phyloP scores from a whole-genome alignment of 2,888 invertebrate genomes.

The Hypercompe scribonia region DNA sequence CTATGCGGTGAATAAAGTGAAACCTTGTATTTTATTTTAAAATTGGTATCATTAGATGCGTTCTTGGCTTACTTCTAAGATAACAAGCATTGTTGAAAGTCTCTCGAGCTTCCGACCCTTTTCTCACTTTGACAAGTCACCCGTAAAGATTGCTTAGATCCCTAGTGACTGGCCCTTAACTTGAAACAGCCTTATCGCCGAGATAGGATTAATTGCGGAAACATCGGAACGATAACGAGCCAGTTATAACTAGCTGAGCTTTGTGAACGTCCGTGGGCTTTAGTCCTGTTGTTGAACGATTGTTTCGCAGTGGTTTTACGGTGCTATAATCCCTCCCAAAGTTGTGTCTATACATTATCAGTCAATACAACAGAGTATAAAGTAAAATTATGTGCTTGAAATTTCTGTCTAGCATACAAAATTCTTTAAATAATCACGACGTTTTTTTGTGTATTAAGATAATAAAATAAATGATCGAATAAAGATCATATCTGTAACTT shows the following conservation, averaged over 20 bases:
- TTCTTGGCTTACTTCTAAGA: constrained; percentile 83
- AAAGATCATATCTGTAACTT: neutral
- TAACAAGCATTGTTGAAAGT: constrained; percentile 87
- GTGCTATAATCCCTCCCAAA: constrained; percentile 44
- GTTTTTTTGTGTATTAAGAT: too few relatives aligned
- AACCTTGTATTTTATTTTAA: constrained; percentile 76
- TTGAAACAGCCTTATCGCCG: constrained; percentile 83
- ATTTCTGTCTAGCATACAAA: constrained; percentile 1
- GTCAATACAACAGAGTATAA: constrained; percentile 23
- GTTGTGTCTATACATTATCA: constrained; percentile 42
- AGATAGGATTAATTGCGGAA: constrained; percentile 86
- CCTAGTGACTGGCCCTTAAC: constrained; percentile 82
- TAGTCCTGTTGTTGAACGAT: constrained; percentile 47
- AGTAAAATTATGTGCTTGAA: constrained; percentile 10
- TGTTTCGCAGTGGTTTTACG: constrained; percentile 51
- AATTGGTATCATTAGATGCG: constrained; percentile 81
- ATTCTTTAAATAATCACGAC: neutral
- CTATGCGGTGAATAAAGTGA: constrained; percentile 46
- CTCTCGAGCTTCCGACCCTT: constrained; percentile 84
- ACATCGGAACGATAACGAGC: constrained; percentile 80
- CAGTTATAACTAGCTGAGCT: constrained; percentile 76
- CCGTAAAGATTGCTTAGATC: constrained; percentile 87
- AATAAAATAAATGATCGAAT: too few relatives aligned
- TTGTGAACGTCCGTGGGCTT: constrained; percentile 60
- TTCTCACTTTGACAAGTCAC: constrained; percentile 86